Evolutionary conservation across 2,888 invertebrate species (phyloP), one percentile per base, ranked within the genome.

Genomic region (Horisme vitalbata): DNA sequence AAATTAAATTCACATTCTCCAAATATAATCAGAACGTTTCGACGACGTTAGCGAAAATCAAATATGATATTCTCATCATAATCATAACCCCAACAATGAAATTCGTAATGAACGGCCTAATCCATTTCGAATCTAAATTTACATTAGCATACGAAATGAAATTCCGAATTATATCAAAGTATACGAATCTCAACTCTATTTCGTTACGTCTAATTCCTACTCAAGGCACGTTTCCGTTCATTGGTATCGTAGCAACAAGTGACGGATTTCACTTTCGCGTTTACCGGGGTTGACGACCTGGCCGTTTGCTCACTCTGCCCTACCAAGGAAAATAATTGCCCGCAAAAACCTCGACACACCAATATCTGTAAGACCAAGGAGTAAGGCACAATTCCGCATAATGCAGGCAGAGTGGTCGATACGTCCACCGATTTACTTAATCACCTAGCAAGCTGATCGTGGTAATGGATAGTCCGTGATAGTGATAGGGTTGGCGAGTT

Each of bases 231-330:
- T 72, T 73, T 71, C 63, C 66, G 66, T 63, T 61, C 61, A 64
- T 63, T 59, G 69, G 63, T 63, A 69, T 67, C 70, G 63, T 70
- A 71, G 75, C 79, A 79, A 79, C 78, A 80, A 81, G 80, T 81
- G 79, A 81, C 68, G 69, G 76, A 77, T 80, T 80, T 79, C 80
- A 80, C 82, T 83, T 82, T 82, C 79, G 70, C 71, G 63, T 71
- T 65, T 64, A 51, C 62, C 50, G 65, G 66, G 77, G 68, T 70
- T 70, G 62, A 55, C 69, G 71, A 68, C 76, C 79, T 61, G 55
- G 59, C 52, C 61, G 67, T 68, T 71, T 67, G 69, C 65, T 67
- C 48, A 48, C 43, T 44, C 30, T 34, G 38, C 44, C 49, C 68
- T 71, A 61, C 54, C 63, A 63, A 55, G 59, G 54, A 65, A 64